These are phyloP conservation scores for Orchesellides sinensis DNA, from an alignment of 2,888 invertebrate genomes.

Conservation along the genomic window DNA sequence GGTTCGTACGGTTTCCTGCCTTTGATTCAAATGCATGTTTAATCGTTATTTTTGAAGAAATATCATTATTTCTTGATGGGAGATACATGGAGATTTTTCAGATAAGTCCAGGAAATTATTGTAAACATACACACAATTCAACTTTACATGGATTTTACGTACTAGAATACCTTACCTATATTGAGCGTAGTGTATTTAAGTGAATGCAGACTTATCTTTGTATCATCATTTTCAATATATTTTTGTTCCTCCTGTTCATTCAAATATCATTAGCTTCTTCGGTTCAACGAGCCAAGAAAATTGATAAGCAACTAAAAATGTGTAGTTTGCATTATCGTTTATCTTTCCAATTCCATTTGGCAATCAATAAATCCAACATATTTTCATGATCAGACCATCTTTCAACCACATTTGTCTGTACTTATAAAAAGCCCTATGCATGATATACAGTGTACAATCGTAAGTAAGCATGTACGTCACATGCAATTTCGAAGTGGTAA, in stretches of 20 bases:
- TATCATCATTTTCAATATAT: not conserved
- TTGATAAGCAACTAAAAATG: not conserved
- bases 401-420: not conserved
- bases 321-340: not conserved
- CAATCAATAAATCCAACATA: not conserved
- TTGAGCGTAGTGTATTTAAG: not conserved
- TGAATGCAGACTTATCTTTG: not conserved
- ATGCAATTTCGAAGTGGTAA: not conserved
- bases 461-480: not conserved
- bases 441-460: no score
- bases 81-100: no score
- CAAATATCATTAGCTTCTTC: no score
- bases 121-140: no score
- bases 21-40: no score
- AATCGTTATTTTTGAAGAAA: no score
- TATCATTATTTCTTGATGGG: no score
- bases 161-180: not conserved
- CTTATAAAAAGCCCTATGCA: no score
- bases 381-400: not conserved
- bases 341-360: not conserved
- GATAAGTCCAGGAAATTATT: conserved; percentile 38
- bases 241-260: no score
- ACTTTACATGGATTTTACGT: not conserved
- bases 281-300: not conserved
- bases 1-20: no score